Evolutionary conservation across 2,113 vertebrate genomes (phyloP).

Genomic region (Empidonax traillii): DNA sequence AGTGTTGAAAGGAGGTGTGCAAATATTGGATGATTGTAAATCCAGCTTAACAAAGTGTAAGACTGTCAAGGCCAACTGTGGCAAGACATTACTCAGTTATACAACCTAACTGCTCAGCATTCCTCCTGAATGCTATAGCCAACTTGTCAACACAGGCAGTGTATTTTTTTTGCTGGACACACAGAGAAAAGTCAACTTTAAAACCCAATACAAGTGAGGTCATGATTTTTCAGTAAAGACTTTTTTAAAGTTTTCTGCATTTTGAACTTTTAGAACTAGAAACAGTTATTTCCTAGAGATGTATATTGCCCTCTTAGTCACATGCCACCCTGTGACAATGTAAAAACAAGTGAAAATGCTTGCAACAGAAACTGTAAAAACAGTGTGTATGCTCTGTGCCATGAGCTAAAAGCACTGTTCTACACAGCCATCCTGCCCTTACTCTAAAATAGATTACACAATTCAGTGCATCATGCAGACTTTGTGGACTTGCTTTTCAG

Average conservation of each 20-base stretch:
- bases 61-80: constrained; percentile 14
- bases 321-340: not conserved
- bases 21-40: constrained; percentile 17
- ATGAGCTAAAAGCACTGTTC: not conserved
- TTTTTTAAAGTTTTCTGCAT: not conserved
- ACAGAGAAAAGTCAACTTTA: not conserved
- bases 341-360: not conserved
- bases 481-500: not conserved
- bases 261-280: not conserved
- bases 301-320: not conserved
- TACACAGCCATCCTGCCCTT: not conserved
- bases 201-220: not conserved
- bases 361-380: not conserved
- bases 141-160: not conserved
- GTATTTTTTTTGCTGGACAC: not conserved
- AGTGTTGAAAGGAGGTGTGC: not conserved
- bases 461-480: not conserved
- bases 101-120: not conserved
- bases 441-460: not conserved
- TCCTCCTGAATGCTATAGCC: not conserved
- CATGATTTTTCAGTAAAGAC: not conserved
- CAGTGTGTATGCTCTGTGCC: not conserved
- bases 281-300: not conserved
- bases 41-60: not conserved
- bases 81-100: not conserved